Percentiles rank a stretch among this genome's conserved stretches.
Conservation (phyloP, 1,140 invertebrate species). For the Aphelenchoides besseyi region DNA sequence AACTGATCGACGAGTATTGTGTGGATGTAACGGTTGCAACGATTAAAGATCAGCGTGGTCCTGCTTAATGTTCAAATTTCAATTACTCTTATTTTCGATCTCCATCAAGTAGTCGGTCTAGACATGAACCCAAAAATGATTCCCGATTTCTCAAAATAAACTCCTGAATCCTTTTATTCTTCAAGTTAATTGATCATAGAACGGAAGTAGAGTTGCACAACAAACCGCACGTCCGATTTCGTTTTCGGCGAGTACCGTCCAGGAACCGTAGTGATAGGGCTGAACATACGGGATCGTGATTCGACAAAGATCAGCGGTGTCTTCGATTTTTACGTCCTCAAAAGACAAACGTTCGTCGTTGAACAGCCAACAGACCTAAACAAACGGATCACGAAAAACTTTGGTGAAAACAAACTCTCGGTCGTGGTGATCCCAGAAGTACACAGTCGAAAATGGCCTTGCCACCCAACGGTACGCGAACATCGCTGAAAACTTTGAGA, state of each 20-base stretch:
- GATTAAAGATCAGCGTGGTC: not conserved
- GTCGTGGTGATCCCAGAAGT: slow-evolving; percentile 58
- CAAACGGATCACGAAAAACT: not conserved
- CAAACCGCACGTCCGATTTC: slow-evolving; percentile 60
- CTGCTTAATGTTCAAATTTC: not conserved
- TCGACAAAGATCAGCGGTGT: slow-evolving; percentile 57
- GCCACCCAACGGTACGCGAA: slow-evolving; percentile 53
- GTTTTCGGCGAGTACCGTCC: slow-evolving; percentile 60
- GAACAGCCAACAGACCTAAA: slow-evolving; percentile 61
- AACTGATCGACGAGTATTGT: not conserved
- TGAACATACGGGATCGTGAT: slow-evolving; percentile 55
- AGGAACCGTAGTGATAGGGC: slow-evolving; percentile 51
- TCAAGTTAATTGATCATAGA: not conserved
- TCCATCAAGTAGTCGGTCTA: not conserved
- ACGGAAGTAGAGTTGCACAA: slow-evolving; percentile 48
- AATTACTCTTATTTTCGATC: not conserved
- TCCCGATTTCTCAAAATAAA: too few species aligned
- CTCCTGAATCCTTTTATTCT: too few species aligned
- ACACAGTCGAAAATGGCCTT: slow-evolving; percentile 60
- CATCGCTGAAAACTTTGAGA: slow-evolving; percentile 59
- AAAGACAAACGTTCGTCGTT: slow-evolving; percentile 61
- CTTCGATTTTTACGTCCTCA: slow-evolving; percentile 57
- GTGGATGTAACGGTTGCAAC: not conserved
- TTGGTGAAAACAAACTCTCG: slow-evolving; percentile 43
- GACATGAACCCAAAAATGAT: too few species aligned